Evolutionary conservation across 2,797 vertebrate species (phyloP).

Genomic region (Muscicapa striata): DNA sequence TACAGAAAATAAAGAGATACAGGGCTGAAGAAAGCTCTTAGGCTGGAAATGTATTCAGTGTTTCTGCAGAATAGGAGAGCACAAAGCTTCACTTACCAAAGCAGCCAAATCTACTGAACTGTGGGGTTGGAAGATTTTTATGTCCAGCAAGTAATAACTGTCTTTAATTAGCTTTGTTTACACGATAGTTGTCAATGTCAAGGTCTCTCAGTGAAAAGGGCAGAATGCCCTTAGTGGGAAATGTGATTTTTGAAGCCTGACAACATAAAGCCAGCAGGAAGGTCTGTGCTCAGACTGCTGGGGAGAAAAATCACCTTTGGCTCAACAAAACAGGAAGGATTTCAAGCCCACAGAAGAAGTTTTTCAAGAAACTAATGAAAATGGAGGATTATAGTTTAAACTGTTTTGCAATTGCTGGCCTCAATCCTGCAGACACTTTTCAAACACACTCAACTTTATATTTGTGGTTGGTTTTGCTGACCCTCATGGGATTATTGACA

Average conservation of each 20-base stretch:
- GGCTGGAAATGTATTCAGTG: not conserved
- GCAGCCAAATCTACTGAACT: not conserved
- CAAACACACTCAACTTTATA: not conserved
- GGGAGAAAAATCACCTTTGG: conserved; percentile 47
- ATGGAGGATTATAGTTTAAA: conserved; percentile 31
- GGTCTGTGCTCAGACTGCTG: not conserved
- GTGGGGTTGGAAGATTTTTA: not conserved
- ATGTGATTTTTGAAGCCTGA: conserved; percentile 1
- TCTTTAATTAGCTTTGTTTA: conserved; percentile 6
- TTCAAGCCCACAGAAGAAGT: conserved; percentile 3
- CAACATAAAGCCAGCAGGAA: not conserved
- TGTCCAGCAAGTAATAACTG: not conserved
- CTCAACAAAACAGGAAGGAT: not conserved
- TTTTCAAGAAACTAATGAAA: conserved; percentile 43
- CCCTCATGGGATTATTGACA: not conserved
- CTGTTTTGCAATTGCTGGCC: conserved; percentile 28
- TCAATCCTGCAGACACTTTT: conserved; percentile 8
- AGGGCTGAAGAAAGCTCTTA: not conserved
- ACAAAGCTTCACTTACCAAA: not conserved
- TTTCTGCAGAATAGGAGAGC: not conserved
- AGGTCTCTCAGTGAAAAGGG: not conserved
- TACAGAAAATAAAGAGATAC: not conserved
- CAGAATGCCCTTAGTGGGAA: not conserved
- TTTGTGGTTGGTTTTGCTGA: not conserved
- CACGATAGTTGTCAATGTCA: not conserved